phyloP scores from a whole-genome alignment of 1,140 invertebrate genomes.

The Drosophila kohkoa region DNA sequence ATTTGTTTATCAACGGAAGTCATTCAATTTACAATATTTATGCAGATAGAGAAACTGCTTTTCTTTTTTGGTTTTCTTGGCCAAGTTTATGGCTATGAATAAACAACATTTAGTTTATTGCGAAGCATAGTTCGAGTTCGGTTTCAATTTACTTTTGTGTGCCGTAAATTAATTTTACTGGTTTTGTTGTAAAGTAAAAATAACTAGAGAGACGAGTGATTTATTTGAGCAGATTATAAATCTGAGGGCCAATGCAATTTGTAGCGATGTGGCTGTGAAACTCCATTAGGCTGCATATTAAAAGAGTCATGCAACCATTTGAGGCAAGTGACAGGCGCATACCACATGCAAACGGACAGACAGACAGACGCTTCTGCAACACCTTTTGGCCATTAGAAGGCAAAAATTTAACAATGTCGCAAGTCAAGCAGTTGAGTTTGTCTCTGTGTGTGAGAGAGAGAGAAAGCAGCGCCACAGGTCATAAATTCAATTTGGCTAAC shows the following conservation, averaged over 20 bases:
- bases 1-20: not conserved
- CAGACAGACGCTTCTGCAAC: conserved; percentile 43
- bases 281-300: conserved; percentile 62
- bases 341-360: conserved; percentile 48
- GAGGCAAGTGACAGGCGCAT: conserved; percentile 65
- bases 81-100: not conserved
- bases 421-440: conserved; percentile 39
- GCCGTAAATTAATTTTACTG: not conserved
- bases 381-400: conserved; percentile 70
- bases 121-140: not conserved
- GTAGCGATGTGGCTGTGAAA: conserved; percentile 17
- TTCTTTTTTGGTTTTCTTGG: not conserved
- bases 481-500: conserved; percentile 83
- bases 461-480: conserved; percentile 70
- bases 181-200: not conserved
- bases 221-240: conserved; percentile 33
- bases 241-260: conserved; percentile 54
- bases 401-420: conserved; percentile 79
- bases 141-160: not conserved
- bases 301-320: conserved; percentile 55
- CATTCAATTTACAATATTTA: conserved; percentile 1
- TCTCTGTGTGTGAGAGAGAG: conserved; percentile 31
- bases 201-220: conserved; percentile 12
- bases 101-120: not conserved
- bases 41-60: not conserved